Conservation (phyloP, 2,113 vertebrate genomes). For the Lynx canadensis region DNA sequence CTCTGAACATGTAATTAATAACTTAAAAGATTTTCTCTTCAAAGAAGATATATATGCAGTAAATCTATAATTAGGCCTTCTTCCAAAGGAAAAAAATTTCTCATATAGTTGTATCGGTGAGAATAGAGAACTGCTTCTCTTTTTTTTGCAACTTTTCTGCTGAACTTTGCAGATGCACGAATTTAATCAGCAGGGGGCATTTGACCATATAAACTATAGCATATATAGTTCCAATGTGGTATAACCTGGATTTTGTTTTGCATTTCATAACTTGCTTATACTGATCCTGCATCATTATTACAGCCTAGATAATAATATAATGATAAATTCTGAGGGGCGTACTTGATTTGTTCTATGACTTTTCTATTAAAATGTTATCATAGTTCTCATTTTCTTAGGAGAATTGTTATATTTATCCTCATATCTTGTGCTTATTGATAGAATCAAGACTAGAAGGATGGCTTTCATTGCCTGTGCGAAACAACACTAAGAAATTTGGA, state of each 20-base stretch:
- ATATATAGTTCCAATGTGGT: background rate
- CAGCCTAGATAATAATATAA: background rate
- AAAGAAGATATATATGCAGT: background rate
- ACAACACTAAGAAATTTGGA: constrained; percentile 98
- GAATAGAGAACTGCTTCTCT: background rate
- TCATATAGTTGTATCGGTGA: background rate
- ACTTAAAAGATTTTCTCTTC: constrained; percentile 4
- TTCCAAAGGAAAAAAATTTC: background rate
- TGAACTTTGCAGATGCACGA: constrained; percentile 58
- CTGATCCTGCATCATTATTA: constrained; percentile 58
- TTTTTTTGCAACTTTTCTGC: constrained; percentile 8
- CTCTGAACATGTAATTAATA: background rate
- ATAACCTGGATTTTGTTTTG: constrained; percentile 49
- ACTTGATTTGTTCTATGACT: constrained; percentile 61
- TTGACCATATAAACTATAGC: constrained; percentile 3
- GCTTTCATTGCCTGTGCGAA: constrained; percentile 97
- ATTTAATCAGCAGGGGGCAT: background rate
- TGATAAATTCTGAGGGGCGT: background rate
- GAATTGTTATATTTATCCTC: background rate
- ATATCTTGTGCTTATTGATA: constrained; percentile 74
- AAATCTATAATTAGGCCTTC: background rate
- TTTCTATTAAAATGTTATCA: constrained; percentile 38
- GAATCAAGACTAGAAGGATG: constrained; percentile 97
- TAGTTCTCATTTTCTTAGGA: constrained; percentile 29
- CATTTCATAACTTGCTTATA: constrained; percentile 39